Base-by-base conservation (phyloP, 2,797 vertebrate species). In the Anableps anableps region DNA sequence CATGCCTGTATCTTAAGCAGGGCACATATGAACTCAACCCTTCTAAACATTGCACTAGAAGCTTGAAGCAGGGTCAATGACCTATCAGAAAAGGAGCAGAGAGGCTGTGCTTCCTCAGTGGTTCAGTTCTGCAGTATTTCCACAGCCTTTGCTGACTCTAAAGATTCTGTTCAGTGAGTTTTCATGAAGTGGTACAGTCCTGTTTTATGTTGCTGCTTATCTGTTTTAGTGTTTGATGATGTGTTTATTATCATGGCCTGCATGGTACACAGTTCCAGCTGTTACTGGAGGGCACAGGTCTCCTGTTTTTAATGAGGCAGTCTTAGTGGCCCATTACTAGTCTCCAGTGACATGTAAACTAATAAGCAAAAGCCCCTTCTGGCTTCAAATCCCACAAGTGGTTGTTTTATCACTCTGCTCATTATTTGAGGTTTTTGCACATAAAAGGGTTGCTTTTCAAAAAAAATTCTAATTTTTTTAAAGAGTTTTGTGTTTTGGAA, bases 221-320 rank as follows among this genome's bases (percentile, higher is more conserved):
- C 83, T 83, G 82, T 88, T 85, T 86, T 85, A 81, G 83, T 86
- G 84, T 89, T 88, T 89, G 84, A 90, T 91, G 81, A 87, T 92
- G 84, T 90, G 84, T 88, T 90, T 88, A 84, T 82, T n/a, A 82
- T 79, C 62, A 13, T 68, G 64, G 81, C 80, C 78, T 73, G 62
- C 81, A 74, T 60, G 78, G 80, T 29, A 81, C 82, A 85, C 77
- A 41, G 79, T 73, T 73, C 88, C 86, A 88, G 91, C 85, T 93
- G 88, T 85, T 91, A 85, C 91, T 90, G 82, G 83, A 91, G 88
- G 92, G 89, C 87, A 83, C 76, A 83, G 90, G 89, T 87, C 86
- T 87, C 78, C 89, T 81, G 80, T 88, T 93, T 92, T 92, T 92
- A 94, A 92, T 92, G 89, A 92, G 91, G 86, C 83, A 68, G 83